These are phyloP conservation scores for Cynocephalus volans DNA, from an alignment of 2,113 vertebrate species.

Conservation along the genomic window DNA sequence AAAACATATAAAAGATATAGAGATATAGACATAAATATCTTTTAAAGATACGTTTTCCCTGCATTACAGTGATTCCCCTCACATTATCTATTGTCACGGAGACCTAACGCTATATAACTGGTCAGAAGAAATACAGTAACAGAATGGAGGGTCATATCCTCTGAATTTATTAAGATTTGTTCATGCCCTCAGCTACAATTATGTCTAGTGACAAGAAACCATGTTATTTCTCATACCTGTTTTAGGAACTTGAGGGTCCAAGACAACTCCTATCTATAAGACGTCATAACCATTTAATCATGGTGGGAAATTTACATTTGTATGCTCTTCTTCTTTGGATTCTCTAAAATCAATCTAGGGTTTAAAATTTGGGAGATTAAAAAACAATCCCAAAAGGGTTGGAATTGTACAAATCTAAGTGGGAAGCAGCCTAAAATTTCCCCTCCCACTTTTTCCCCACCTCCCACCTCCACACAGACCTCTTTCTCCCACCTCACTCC, in stretches of 20 bases:
- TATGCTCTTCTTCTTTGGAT: not conserved
- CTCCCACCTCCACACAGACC: not conserved
- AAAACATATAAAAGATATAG: not conserved
- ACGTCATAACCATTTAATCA: not conserved
- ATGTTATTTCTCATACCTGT: not conserved
- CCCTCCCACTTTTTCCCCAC: not conserved
- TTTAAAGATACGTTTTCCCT: not conserved
- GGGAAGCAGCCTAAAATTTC: not conserved
- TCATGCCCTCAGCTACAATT: not conserved
- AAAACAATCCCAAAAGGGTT: not conserved
- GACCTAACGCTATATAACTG: not conserved
- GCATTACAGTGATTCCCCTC: not conserved
- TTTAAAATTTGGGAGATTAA: constrained; percentile 39
- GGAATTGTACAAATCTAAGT: not conserved
- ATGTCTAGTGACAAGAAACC: not conserved
- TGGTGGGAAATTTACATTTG: not conserved
- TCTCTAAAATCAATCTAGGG: not conserved
- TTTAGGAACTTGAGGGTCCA: constrained; percentile 11
- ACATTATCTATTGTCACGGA: not conserved
- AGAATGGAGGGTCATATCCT: not conserved
- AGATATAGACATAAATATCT: not conserved
- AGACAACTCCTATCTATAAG: not conserved
- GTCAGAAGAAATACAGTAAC: not conserved
- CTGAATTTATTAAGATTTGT: not conserved
- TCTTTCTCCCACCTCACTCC: not conserved